Base-by-base conservation (phyloP, 2,113 vertebrate species). In the Steatornis caripensis region DNA sequence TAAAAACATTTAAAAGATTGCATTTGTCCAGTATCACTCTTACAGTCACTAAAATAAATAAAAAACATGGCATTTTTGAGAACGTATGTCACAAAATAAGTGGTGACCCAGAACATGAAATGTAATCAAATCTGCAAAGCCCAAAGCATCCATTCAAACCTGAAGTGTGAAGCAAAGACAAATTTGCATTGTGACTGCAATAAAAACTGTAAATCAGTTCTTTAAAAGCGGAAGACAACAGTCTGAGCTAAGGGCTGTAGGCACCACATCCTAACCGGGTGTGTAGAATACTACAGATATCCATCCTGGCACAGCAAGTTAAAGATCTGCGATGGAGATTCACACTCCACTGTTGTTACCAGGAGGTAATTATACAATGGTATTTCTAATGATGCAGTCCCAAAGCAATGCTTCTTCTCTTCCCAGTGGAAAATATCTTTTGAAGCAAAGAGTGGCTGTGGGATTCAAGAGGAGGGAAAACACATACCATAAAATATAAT, bases 401-500 rank as follows among this genome's bases (percentile, higher is more conserved):
- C 97, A 97, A 69, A 76, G 54, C 96, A 97, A 96, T 97, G 91
- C 92, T 98, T 97, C 97, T 97, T 91, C 71, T 92, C 91, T 97
- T 98, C 97, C 98, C 98, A 96, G 85, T 94, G 97, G 98, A 98
- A 98, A 98, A 97, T 95, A 96, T 95, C 96, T 97, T 97, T 95
- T 97, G 96, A 98, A 98, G 97, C 84, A 98, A 98, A 98, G 95
- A 98, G 96, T 91, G 95, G 96, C 98, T 98, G 92, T 96, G 97
- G 98, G 97, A 98, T 98, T 98, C 97, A 98, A 98, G 97, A 98
- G 97, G 97, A 98, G 97, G 96, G 96, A 98, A 98, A 98, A 98
- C 96, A 98, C 97, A 98, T 97, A 98, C 98, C 97, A 98, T 98
- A 98, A 98, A 98, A 98, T 97, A 98, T 98, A 98, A 98, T 98